Evolutionary conservation across 2,888 invertebrate genomes (phyloP).

Genomic region (Pinctada fucata): DNA sequence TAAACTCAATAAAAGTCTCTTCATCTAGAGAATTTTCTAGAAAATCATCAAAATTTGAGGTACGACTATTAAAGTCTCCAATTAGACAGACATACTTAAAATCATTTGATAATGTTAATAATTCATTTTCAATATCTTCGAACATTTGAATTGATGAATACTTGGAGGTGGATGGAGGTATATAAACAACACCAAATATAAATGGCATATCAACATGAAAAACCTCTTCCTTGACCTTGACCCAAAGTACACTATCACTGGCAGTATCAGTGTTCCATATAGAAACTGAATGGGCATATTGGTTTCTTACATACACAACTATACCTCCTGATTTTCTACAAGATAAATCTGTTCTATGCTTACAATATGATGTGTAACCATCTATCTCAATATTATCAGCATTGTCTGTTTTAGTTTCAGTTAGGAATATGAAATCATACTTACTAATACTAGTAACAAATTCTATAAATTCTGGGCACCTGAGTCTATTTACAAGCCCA

Average conservation of each 20-base stretch:
- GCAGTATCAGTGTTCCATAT: conserved; percentile 2
- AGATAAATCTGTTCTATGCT: conserved; percentile 12
- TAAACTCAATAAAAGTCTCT: background rate
- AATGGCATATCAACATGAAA: background rate
- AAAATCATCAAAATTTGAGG: conserved; percentile 1
- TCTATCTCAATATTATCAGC: conserved; percentile 3
- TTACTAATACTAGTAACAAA: background rate
- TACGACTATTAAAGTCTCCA: conserved; percentile 18
- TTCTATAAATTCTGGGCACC: conserved; percentile 15
- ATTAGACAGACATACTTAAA: conserved; percentile 8
- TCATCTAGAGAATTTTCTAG: background rate
- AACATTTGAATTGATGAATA: conserved; percentile 11
- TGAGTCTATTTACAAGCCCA: conserved; percentile 10
- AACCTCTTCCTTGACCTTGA: background rate
- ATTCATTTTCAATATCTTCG: conserved; percentile 16
- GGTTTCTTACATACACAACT: background rate
- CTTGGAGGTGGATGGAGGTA: background rate
- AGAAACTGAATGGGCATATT: background rate
- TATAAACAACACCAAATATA: conserved; percentile 16
- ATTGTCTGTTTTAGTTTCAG: conserved; percentile 26
- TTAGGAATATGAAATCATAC: conserved; percentile 20
- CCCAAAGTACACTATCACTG: conserved; percentile 12
- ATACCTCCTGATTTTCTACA: conserved; percentile 32
- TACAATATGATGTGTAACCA: background rate
- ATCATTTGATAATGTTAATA: background rate